Evolutionary conservation across 2,113 vertebrate genomes (phyloP), one percentile per base, ranked within the genome.

Genomic region (Chionodraco myersi): DNA sequence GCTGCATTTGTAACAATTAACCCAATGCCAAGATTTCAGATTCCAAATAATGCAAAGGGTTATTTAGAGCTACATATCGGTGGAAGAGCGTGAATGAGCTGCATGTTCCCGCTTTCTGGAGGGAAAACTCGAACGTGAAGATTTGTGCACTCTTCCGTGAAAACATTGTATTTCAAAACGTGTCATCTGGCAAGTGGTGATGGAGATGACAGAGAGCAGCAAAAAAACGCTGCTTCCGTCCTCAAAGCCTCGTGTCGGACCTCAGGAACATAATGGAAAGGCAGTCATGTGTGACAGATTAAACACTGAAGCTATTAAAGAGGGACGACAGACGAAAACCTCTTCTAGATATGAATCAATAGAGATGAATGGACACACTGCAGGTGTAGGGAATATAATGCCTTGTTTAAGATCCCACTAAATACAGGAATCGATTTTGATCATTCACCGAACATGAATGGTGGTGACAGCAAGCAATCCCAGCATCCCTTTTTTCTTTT

Each of bases 181-280:
- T 65, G 56, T 71, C 54, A 1, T 26, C 21, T 57, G 45, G 45
- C 47, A 3, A 76, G 61, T 6, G 15, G 18, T 53, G 49, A 81
- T 13, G 26, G 47, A 65, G n/a, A 68, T 58, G 51, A n/a, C 52
- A 61, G 7, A 62, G 26, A 65, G 18, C 21, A 47, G 44, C 0
- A 60, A 23, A 72, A 60, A 60, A 73, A 41, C 3, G 8, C 77
- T 52, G 73, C 52, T 41, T 77, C 23, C 63, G 47, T 84, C 78
- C 45, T 83, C 62, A 54, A 44, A 68, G 71, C 68, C 2, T 47
- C 47, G 72, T 75, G 70, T 75, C 30, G 6, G 69, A 82, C 73
- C 82, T 70, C 36, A 18, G 36, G 41, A 67, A 72, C 63, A 77
- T 83, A 82, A 89, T 87, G 75, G 81, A 86, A 85, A 89, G 44